Evolutionary conservation across 2,888 invertebrate species (phyloP).

Genomic region (Teleiodes luculella): DNA sequence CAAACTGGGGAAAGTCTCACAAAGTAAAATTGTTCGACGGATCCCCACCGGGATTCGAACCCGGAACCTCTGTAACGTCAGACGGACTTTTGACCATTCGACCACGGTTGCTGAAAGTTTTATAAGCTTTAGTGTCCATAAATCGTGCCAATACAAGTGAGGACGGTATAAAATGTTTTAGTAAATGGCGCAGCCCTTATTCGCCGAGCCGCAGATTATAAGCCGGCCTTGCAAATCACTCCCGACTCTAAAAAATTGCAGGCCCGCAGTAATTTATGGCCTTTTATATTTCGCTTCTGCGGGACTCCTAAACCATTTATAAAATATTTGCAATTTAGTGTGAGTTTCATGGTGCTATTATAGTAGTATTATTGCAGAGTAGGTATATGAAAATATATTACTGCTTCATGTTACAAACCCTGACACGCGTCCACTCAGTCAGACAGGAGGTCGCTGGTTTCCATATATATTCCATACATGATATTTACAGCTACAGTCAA

Average conservation of each 20-base stretch:
- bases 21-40: too few relatives aligned
- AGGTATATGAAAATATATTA: too few relatives aligned
- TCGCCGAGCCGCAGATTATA: not conserved
- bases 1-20: too few relatives aligned
- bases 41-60: too few relatives aligned
- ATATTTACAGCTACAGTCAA: too few relatives aligned
- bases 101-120: not conserved
- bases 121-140: conserved; percentile 63
- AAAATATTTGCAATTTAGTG: not conserved
- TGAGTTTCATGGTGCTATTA: not conserved
- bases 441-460: too few relatives aligned
- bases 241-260: not conserved
- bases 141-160: conserved; percentile 60
- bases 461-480: too few relatives aligned
- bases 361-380: not conserved
- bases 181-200: not conserved
- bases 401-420: not conserved
- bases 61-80: too few relatives aligned
- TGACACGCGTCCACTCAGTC: not conserved
- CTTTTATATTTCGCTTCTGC: not conserved
- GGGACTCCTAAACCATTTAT: not conserved
- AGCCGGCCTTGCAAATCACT: not conserved
- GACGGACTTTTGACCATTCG: too few relatives aligned
- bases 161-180: conserved; percentile 27
- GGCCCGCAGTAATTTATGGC: not conserved